Evolutionary conservation across 2,888 invertebrate species (phyloP).

Genomic region (Heteromurus nitidus): DNA sequence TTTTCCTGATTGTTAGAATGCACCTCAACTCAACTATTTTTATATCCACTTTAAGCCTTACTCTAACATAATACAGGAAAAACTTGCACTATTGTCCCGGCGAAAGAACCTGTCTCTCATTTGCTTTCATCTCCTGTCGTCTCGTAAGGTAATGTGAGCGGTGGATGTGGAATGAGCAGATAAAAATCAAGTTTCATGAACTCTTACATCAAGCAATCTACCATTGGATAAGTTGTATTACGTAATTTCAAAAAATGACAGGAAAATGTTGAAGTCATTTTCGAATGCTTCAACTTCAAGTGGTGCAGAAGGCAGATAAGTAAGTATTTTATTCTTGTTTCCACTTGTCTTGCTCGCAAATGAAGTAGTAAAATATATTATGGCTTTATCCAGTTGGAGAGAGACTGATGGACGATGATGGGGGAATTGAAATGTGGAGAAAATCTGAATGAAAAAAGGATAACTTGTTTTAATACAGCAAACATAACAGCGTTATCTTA

Average conservation of each 20-base stretch:
- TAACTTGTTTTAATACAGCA: too few relatives aligned
- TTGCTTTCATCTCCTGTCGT: slow-evolving; percentile 17
- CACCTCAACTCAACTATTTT: slow-evolving; percentile 1
- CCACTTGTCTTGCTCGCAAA: slow-evolving; percentile 6
- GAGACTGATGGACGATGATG: too few relatives aligned
- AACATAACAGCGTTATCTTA: too few relatives aligned
- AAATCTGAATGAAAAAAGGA: too few relatives aligned
- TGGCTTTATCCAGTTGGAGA: too few relatives aligned
- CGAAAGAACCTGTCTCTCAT: slow-evolving; percentile 18
- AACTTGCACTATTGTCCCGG: background rate
- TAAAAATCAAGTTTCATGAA: slow-evolving; percentile 62
- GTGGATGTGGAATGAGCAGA: slow-evolving; percentile 12
- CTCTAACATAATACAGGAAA: background rate
- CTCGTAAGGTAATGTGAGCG: slow-evolving; percentile 9
- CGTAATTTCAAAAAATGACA: slow-evolving; percentile 31
- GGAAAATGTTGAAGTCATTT: slow-evolving; percentile 31
- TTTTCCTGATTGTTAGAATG: background rate
- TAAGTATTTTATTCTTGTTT: slow-evolving; percentile 1
- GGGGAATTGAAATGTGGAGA: too few relatives aligned
- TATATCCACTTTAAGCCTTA: too few relatives aligned
- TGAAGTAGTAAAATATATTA: slow-evolving; percentile 2
- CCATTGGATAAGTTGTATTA: background rate
- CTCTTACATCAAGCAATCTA: slow-evolving; percentile 33
- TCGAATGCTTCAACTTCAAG: background rate
- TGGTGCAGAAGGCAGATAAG: slow-evolving; percentile 6